Base-by-base conservation (phyloP, 1,140 invertebrate genomes). In the Drosophila ananassae region DNA sequence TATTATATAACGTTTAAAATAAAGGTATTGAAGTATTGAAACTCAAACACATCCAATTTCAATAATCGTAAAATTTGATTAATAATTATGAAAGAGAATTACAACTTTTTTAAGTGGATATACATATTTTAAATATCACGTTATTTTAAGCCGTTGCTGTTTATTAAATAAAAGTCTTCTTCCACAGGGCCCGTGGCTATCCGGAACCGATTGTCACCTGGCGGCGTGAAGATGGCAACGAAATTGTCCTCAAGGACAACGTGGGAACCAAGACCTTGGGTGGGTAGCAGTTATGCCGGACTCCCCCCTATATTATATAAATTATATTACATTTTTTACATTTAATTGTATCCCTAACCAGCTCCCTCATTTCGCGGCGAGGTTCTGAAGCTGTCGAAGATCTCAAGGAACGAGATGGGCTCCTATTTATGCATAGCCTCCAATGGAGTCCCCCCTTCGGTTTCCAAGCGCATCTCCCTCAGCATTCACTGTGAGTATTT, bases 321-420 rank as follows among this genome's bases (percentile, higher is more conserved):
- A 28, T 28, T 28, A 28, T 6, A 32, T 9, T 10, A 32, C 2
- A 9, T 46, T 6, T 34, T 28, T 28, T 28, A 7, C 1, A 66
- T 52, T 24, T 25, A 12, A 57, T 59, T 67, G 22, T 46, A 22
- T 8, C 5, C 22, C 41, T 3, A 37, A 37, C 66, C 30, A 96
- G 95, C 95, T 1, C 91, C 93, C 17, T 92, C 94, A 8, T 94
- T 92, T 67, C 93, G 95, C 72, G 96, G 96, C 41, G 95, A 97
- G 81, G 94, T 96, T 10, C 91, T 98, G 59, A 95, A 95, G 73
- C 93, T 98, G 68, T 94, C 93, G 47, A 97, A 97, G 93, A 96
- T 98, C 78, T 95, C 95, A 60, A 93, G 97, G 55, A 95, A 95
- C 55, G 96, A 98, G 91, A 98, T 98, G 97, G 96, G 96, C n/a